Percentiles rank a stretch among this genome's conserved stretches.
Conservation (phyloP, 2,888 invertebrate species). For the Xestia xanthographa region DNA sequence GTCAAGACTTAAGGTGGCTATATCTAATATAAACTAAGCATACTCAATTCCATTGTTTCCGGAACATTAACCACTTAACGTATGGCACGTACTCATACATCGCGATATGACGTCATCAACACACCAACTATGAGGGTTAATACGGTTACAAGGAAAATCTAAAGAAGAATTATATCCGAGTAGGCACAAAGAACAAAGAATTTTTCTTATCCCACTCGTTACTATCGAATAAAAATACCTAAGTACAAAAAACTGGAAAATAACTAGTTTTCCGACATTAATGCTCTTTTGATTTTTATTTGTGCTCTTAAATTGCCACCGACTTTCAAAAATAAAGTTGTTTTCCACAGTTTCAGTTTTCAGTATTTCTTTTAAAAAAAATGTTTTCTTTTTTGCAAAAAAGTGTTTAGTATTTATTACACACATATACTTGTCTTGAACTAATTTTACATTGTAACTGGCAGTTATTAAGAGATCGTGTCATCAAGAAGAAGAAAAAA, state of each 20-base stretch:
- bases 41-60: slow-evolving; percentile 72
- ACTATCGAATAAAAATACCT: too few species aligned
- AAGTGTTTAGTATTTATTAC: too few species aligned
- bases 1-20: slow-evolving; percentile 22
- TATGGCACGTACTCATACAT: slow-evolving; percentile 53
- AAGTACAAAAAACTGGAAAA: background rate
- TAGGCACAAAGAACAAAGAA: background rate
- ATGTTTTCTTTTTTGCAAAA: too few species aligned
- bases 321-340: background rate
- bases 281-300: too few species aligned
- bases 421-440: too few species aligned
- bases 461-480: background rate
- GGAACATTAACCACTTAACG: slow-evolving; percentile 76
- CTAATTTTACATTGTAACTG: too few species aligned
- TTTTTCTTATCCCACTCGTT: background rate
- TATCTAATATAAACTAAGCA: slow-evolving; percentile 42
- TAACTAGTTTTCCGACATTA: background rate
- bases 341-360: too few species aligned
- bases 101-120: slow-evolving; percentile 67
- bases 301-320: background rate
- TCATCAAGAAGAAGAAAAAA: background rate
- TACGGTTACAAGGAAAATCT: slow-evolving; percentile 22
- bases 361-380: too few species aligned
- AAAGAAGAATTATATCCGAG: background rate
- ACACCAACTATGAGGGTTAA: slow-evolving; percentile 39